Percentiles rank a stretch among this genome's conserved stretches.
Evolutionary conservation across 2,888 invertebrate genomes (phyloP).

Genomic region (Tenthredo distinguenda): DNA sequence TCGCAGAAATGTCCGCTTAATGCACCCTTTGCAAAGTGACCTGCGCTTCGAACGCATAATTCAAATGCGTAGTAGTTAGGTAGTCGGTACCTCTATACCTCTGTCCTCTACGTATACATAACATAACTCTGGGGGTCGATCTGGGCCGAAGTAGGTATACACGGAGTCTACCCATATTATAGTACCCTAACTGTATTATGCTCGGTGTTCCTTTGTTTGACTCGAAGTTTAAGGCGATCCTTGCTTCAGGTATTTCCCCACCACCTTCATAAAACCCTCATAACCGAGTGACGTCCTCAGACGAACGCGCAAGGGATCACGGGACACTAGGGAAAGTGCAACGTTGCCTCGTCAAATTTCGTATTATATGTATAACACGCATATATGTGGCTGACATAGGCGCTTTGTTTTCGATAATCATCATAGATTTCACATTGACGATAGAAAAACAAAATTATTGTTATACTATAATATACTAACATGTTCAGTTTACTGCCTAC

Average conservation of each 20-base stretch:
- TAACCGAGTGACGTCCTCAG: constrained; percentile 51
- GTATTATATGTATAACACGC: neutral
- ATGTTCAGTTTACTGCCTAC: neutral
- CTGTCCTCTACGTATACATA: constrained; percentile 9
- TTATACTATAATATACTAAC: neutral
- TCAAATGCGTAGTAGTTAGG: constrained; percentile 28
- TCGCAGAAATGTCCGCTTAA: neutral
- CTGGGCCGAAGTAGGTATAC: neutral
- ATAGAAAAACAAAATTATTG: neutral
- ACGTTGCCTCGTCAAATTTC: constrained; percentile 18
- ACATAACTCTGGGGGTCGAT: constrained; percentile 22
- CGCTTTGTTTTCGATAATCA: no score
- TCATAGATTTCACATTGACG: neutral
- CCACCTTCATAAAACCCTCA: constrained; percentile 45
- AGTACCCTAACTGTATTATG: constrained; percentile 61
- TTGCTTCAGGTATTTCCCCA: constrained; percentile 42
- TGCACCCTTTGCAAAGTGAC: constrained; percentile 32
- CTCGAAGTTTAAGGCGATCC: constrained; percentile 33
- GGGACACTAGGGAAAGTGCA: constrained; percentile 20
- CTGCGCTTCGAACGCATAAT: constrained; percentile 17
- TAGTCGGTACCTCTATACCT: constrained; percentile 32
- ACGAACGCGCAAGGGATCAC: constrained; percentile 37
- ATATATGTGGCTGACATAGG: neutral
- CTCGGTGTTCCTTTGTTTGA: constrained; percentile 54
- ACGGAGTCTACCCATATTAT: constrained; percentile 23